Base-by-base conservation (phyloP, 2,888 invertebrate genomes). In the Isotomurus palustris region DNA sequence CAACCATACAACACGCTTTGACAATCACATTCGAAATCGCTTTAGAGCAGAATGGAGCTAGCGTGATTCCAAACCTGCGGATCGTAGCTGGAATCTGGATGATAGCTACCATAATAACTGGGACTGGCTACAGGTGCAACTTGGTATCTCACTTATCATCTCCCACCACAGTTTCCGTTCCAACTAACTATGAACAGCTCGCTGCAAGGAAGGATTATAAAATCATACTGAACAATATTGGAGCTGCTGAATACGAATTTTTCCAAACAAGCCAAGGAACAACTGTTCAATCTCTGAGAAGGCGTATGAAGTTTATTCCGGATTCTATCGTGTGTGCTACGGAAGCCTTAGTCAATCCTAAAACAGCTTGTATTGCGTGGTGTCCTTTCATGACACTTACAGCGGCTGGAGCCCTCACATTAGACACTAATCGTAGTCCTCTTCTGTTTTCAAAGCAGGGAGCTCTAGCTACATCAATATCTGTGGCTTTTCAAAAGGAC, bases 401-500 rank as follows among this genome's bases (percentile, higher is more conserved):
- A 32, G 28, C 22, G 1, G 41, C 36, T 6, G 35, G 25, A 21
- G 25, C 36, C 24, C 38, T 64, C 5, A 59, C 59, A 6, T 6
- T 64, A 3, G 60, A 57, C 22, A 35, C 56, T 5, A 38, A 47
- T 8, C 5, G 53, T 5, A 47, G 62, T 3, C 61, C 59, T 4
- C 21, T 64, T 1, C 5, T 60, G 1, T 19, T 27, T 36, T 57
- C 59, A 1, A 57, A 53, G 17, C 58, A 64, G 17, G 27, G 49
- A 17, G 54, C 60, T 14, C 43, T 62, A 8, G 25, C 57, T 3
- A 57, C 55, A 2, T 57, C 48, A 25, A 62, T 64, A 62, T 62
- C 64, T 2, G 12, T 64, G 3, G 61, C 53, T 1, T 64, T 64
- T 56, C 52, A 47, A 12, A 61, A 56, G 21, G 59, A 62, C 32